Conservation (phyloP, 2,113 vertebrate species). For the Leucopternis melanops region DNA sequence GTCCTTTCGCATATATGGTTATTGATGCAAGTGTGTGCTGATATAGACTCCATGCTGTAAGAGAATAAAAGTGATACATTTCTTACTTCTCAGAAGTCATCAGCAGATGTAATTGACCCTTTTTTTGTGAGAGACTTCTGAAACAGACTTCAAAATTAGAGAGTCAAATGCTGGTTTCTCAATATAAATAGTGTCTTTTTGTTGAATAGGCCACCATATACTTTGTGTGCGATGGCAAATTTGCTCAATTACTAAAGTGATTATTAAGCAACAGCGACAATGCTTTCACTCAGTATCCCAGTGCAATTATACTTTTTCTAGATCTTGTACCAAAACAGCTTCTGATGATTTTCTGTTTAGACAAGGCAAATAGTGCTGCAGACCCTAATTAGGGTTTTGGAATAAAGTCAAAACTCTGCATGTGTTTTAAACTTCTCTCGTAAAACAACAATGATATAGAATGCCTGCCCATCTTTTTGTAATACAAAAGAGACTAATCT, state of each 20-base stretch:
- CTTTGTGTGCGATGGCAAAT: neutral
- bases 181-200: neutral
- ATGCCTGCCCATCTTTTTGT: constrained; percentile 3
- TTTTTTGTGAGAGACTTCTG: neutral
- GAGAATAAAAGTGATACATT: neutral
- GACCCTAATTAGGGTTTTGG: constrained; percentile 48
- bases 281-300: neutral
- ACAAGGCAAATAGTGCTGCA: constrained; percentile 10
- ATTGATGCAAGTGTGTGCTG: neutral
- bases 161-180: neutral
- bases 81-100: neutral
- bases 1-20: neutral
- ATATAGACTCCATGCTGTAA: neutral
- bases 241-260: neutral
- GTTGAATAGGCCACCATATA: neutral
- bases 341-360: constrained; percentile 50
- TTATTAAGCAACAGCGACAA: neutral
- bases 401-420: constrained; percentile 37
- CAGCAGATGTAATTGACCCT: neutral
- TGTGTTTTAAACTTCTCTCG: constrained; percentile 44
- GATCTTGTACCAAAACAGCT: constrained; percentile 9
- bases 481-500: neutral
- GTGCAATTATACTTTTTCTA: constrained; percentile 14
- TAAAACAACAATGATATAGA: constrained; percentile 13
- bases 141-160: neutral